Conservation (phyloP, 2,113 vertebrate genomes). For the Stegastes partitus region DNA sequence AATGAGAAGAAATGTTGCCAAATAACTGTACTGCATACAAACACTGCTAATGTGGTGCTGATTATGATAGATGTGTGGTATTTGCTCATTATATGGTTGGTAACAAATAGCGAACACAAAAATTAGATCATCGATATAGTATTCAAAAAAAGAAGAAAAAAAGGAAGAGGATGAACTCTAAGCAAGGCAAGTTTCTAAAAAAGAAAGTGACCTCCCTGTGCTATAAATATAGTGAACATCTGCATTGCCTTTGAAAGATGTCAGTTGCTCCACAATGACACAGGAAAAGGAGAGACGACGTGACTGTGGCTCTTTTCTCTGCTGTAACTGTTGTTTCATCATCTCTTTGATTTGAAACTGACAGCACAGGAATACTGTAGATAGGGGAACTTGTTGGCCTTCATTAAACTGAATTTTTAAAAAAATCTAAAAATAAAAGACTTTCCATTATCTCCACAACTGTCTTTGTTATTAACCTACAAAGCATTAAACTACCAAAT, state of each 20-base stretch:
- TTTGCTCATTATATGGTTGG: background rate
- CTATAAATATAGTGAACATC: conserved; percentile 16
- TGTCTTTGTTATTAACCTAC: no score
- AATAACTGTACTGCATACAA: background rate
- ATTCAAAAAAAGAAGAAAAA: background rate
- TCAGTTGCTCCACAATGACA: background rate
- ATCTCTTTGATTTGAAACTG: background rate
- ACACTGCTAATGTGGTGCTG: background rate
- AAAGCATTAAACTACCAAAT: no score
- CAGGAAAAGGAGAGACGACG: background rate
- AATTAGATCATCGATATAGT: background rate
- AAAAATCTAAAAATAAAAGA: no score
- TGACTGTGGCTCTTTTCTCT: background rate
- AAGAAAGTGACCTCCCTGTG: background rate
- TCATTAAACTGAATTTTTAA: no score
- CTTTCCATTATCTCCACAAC: no score
- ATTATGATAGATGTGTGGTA: background rate
- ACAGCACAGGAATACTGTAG: no score
- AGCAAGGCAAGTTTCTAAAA: background rate
- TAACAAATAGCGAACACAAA: background rate
- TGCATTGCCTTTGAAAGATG: background rate
- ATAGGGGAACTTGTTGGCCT: no score
- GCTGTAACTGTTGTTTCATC: background rate
- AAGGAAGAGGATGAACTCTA: background rate
- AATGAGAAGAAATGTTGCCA: conserved; percentile 1